Conservation (phyloP, 2,113 vertebrate genomes). For the Willisornis vidua region DNA sequence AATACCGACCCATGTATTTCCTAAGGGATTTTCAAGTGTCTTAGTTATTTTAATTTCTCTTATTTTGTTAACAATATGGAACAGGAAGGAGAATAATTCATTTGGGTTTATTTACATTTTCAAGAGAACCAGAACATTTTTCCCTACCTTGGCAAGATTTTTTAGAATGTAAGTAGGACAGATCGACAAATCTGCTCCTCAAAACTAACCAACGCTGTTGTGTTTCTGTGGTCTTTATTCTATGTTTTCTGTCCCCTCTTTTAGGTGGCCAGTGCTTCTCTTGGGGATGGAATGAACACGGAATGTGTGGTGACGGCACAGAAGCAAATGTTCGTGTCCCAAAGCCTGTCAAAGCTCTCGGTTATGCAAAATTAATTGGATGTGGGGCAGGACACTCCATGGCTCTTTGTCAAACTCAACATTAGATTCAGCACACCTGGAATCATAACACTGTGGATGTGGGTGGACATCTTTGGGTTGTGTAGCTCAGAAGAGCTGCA, state of each 20-base stretch:
- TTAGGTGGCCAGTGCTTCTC: conserved; percentile 82
- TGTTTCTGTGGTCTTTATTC: background rate
- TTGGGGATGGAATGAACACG: conserved; percentile 97
- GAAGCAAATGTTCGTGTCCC: conserved; percentile 77
- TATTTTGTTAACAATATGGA: background rate
- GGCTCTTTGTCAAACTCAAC: conserved; percentile 73
- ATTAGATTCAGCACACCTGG: background rate
- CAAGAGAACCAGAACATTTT: background rate
- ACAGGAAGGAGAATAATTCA: background rate
- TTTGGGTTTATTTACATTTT: background rate
- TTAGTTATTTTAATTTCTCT: background rate
- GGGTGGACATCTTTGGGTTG: background rate
- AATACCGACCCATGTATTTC: background rate
- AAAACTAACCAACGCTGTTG: background rate
- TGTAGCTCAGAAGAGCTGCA: background rate
- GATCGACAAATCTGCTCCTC: background rate
- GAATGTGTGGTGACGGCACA: conserved; percentile 90
- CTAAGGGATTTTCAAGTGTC: background rate
- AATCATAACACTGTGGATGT: background rate
- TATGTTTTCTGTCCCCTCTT: background rate
- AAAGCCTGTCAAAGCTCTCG: conserved; percentile 69
- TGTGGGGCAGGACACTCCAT: conserved; percentile 94
- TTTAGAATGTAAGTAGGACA: background rate
- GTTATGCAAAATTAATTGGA: conserved; percentile 72
- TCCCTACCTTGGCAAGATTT: background rate